These are phyloP conservation scores for Cephus pygmeus DNA, from an alignment of 2,888 invertebrate species.

Conservation along the genomic window DNA sequence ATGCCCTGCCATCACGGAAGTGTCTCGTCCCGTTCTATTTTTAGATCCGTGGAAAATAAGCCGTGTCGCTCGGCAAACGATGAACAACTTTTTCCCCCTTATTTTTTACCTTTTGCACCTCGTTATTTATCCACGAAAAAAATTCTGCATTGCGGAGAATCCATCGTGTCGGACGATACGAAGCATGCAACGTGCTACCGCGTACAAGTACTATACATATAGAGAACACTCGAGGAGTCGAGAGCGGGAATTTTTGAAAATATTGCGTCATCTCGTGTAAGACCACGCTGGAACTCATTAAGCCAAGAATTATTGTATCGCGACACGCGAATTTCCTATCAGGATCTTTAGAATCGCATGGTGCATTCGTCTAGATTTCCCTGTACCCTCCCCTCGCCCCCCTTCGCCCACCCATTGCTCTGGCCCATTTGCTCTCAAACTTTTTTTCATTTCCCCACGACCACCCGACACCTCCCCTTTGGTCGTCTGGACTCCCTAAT, in stretches of 20 bases:
- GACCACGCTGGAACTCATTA: neutral
- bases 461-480: neutral
- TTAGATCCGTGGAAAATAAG: too few relatives aligned
- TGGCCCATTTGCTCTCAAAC: neutral
- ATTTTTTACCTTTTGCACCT: too few relatives aligned
- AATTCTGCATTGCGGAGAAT: too few relatives aligned
- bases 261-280: constrained; percentile 8
- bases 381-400: neutral
- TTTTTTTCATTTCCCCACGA: neutral
- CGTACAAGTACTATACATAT: too few relatives aligned
- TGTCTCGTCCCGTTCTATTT: too few relatives aligned
- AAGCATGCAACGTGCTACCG: too few relatives aligned
- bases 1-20: too few relatives aligned
- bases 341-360: neutral
- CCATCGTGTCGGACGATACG: too few relatives aligned
- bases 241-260: constrained; percentile 3
- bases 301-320: constrained; percentile 2
- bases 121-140: too few relatives aligned
- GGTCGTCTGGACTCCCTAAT: neutral
- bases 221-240: neutral
- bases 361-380: neutral
- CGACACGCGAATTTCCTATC: constrained; percentile 15
- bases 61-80: too few relatives aligned
- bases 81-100: too few relatives aligned
- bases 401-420: neutral